Base-by-base conservation (phyloP, 2,113 vertebrate genomes). In the Pachyramphus minor region DNA sequence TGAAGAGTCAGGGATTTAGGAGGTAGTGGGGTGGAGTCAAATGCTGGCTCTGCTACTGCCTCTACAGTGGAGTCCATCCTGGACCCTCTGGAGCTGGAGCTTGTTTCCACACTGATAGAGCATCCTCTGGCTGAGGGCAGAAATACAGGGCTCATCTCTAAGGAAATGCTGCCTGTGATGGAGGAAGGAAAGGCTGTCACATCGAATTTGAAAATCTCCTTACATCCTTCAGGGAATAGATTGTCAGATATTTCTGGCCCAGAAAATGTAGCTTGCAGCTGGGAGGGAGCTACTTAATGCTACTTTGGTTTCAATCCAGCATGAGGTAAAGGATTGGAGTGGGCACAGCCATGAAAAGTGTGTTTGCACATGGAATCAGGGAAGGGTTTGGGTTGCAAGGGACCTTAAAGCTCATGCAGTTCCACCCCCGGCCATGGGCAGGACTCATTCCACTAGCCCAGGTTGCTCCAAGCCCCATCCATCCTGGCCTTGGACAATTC, bases 251-350 rank as follows among this genome's bases (percentile, higher is more conserved):
- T 39, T 68, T 79, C 49, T 77, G 68, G 59, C 37, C 49, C 28
- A 42, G 50, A 44, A 87, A 83, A 85, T 1, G 9, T 11, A 53
- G 41, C 53, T 67, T 78, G 58, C 39, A 64, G 58, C 30, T 68
- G 37, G 23, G 24, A 60, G 24, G 44, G 67, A 84, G 71, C 2
- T 3, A 45, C 67, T 84, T 37, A 75, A 59, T 45, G 58, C 42
- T 3, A 1, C 35, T 87, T 47, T 49, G 17, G 27, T 66, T 93
- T 73, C 56, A 69, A 80, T 87, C 33, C 49, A 69, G 63, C 39
- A 8, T 0, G 0, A 69, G 59, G 8, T 47, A 37, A 85, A 68
- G 63, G n/a, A 15, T 28, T 23, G 30, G 31, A n/a, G 25, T 19
- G 62, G 44, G 67, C 67, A 47, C 13, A 75, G 52, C 41, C 53